These are phyloP conservation scores for Rostratula benghalensis DNA, from an alignment of 2,113 vertebrate genomes.

Conservation along the genomic window DNA sequence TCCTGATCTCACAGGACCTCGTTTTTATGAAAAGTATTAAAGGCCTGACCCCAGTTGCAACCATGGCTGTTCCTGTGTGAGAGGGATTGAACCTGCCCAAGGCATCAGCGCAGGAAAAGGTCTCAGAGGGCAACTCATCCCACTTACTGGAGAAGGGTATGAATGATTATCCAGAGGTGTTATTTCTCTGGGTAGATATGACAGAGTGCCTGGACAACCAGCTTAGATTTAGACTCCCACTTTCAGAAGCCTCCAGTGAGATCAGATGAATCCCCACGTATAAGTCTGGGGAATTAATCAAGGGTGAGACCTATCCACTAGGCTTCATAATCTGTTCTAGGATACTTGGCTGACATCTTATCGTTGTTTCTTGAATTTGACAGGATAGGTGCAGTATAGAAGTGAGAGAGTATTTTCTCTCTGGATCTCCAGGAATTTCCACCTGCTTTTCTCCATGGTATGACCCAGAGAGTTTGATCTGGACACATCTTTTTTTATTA, in stretches of 20 bases:
- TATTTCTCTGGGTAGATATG: background rate
- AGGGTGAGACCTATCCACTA: background rate
- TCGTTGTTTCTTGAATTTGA: background rate
- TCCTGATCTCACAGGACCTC: background rate
- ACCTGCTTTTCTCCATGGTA: rapidly evolving
- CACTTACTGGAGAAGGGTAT: background rate
- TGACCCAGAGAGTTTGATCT: background rate
- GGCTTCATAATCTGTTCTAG: slow-evolving; percentile 12
- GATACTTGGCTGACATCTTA: background rate
- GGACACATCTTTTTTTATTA: background rate
- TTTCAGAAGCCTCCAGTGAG: background rate
- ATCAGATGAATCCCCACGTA: background rate
- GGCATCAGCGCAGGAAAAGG: background rate
- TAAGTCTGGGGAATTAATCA: slow-evolving; percentile 6
- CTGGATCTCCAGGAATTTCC: background rate
- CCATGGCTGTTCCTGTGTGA: rapidly evolving
- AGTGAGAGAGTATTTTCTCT: background rate
- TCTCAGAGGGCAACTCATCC: background rate
- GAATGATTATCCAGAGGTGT: background rate
- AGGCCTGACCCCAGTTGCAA: rapidly evolving
- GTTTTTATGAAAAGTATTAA: background rate
- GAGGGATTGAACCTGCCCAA: background rate
- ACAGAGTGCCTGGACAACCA: background rate
- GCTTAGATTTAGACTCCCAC: background rate
- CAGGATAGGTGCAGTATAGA: background rate